Evolutionary conservation across 2,888 invertebrate species (phyloP), one percentile per base, ranked within the genome.

Genomic region (Agapostemon virescens): DNA sequence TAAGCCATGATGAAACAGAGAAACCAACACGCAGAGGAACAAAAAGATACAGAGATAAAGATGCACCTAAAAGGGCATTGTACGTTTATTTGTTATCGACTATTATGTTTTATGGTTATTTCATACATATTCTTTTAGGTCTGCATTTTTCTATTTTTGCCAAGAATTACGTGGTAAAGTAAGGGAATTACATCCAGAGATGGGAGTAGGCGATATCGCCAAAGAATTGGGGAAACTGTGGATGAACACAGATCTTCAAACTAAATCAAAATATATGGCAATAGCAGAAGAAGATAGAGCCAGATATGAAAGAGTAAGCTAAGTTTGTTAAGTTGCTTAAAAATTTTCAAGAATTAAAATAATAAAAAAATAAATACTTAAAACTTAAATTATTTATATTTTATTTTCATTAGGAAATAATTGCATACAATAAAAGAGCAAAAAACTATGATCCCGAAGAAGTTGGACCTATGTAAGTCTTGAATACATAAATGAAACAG

Each of bases 101-200:
- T 55, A 13, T n/a, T 36, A n/a, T 36, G 6, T 36, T 45, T 13
- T 26, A 66, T 63, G 15, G 52, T 30, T 74, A 66, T 1, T 52
- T 77, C 23, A 73, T 45, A 30, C 58, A 11, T 67, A 20, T 70
- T 45, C 26, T 75, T 72, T 66, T 73, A 99, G 98, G 93, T 99
- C 99, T 87, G 99, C 99, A 71, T 99, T 99, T 95, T 99, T 99
- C 95, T 98, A 98, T 96, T 99, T 99, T 95, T 99, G 98, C 93
- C 98, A 98, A 93, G 99, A 99, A 92, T 98, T 98, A 93, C 96
- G 99, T 89, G 96, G 97, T 55, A 98, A 98, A 92, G 98, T 99
- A 86, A 98, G 98, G 94, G 97, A 96, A 75, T 95, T 95, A 80
- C 97, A 98, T 93, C 99, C 99, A 0, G 98, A 98, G 93, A 98